phyloP scores from a whole-genome alignment of 2,888 invertebrate species.

The Amaurobius ferox region DNA sequence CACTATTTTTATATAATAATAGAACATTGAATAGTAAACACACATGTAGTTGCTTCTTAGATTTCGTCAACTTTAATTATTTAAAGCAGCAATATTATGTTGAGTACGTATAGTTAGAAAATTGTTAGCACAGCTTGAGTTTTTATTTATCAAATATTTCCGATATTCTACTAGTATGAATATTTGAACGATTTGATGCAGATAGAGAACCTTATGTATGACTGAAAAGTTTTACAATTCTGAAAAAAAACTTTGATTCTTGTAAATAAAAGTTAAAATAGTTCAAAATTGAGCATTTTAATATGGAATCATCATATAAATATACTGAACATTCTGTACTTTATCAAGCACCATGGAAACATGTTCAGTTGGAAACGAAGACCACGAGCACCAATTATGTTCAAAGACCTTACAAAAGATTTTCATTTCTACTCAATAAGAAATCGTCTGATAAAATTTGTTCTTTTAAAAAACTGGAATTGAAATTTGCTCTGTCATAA shows the following conservation, averaged over 20 bases:
- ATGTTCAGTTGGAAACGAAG: neutral
- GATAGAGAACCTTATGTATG: neutral
- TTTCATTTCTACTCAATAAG: too few species aligned
- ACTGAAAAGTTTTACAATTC: neutral
- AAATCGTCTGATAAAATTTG: neutral
- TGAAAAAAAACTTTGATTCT: neutral
- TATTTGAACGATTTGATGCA: neutral
- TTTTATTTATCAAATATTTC: neutral
- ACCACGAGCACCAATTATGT: neutral
- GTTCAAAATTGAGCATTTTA: slow-evolving; percentile 6
- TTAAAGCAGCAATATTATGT: too few species aligned
- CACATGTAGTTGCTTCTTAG: too few species aligned
- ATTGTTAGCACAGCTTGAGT: neutral
- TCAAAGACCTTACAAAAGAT: neutral
- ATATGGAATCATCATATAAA: neutral
- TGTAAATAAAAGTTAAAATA: neutral
- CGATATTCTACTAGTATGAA: neutral
- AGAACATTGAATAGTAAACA: too few species aligned
- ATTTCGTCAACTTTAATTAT: too few species aligned
- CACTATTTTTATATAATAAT: too few species aligned
- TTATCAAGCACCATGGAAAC: neutral
- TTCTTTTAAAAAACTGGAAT: neutral
- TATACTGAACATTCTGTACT: neutral
- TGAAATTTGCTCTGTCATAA: too few species aligned
- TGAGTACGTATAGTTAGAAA: neutral